Evolutionary conservation across 2,888 invertebrate genomes (phyloP), one percentile per base, ranked within the genome.

Genomic region (Girardia tigrina): DNA sequence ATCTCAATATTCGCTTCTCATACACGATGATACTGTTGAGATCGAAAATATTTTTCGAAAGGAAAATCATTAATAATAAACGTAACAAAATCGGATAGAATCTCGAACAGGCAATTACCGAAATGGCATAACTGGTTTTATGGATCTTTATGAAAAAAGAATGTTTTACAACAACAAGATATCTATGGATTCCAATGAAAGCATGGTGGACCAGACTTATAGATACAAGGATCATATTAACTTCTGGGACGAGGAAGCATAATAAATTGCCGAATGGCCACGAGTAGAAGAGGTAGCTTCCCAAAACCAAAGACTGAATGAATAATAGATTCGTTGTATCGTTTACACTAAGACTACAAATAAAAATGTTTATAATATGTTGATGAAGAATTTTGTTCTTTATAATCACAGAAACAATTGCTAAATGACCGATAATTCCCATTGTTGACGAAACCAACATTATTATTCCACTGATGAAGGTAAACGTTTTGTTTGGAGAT

Each of bases 151-250:
- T 81, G 79, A 82, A 83, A 76, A 81, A 81, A 28, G 77, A 80
- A 78, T 82, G 82, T 76, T 82, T 81, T 23, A 81, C 81, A 26
- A 83, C 83, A 0, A 83, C 82, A 36, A 83, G 80, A 27, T 82
- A 81, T 4, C 83, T 79, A 77, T 83, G 83, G 20, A 83, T 81
- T 28, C 82, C 81, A 56, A 83, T 82, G 36, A 83, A 80, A 4
- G 81, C 82, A 4, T 82, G 81, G 76, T 83, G 83, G 82, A 82
- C 82, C 4, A 83, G 78, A 0, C 82, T 81, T 0, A 81, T 81
- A 0, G 82, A 82, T 79, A 82, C 82, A 12, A 83, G 78, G 27
- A 82, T 79, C 14, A 82, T 81, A 2, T 81, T 81, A 75, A 82
- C 81, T 77, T 82, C 82, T 20, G 81, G 81, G 36, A 81, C 79